phyloP scores from a whole-genome alignment of 2,797 vertebrate genomes.

The Hippoglossus hippoglossus region DNA sequence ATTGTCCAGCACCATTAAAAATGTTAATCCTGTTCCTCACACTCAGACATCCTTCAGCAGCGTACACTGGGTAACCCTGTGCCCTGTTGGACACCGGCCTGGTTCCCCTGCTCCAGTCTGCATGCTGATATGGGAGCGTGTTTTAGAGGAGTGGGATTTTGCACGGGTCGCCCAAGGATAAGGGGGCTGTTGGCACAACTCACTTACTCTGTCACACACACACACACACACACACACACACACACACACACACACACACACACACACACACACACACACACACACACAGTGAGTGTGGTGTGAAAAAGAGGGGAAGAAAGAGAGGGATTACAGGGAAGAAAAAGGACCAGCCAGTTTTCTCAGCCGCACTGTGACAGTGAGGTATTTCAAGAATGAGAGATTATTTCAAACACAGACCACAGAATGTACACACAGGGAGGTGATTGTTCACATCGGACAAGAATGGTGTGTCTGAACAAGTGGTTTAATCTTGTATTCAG shows the following conservation, averaged over 20 bases:
- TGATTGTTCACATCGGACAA: slow-evolving; percentile 57
- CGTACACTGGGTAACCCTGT: slow-evolving; percentile 52
- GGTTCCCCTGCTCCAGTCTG: slow-evolving; percentile 44
- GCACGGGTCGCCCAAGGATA: slow-evolving; percentile 59
- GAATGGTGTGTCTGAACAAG: slow-evolving; percentile 53
- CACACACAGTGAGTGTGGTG: slow-evolving; percentile 45
- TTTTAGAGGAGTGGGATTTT: slow-evolving; percentile 53
- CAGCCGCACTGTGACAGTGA: slow-evolving; percentile 69
- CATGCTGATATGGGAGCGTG: slow-evolving; percentile 49
- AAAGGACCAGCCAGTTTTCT: slow-evolving; percentile 67
- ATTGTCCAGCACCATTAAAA: rapidly evolving
- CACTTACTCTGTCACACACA: slow-evolving; percentile 18
- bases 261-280: slow-evolving; percentile 21
- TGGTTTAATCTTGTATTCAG: slow-evolving; percentile 49
- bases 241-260: slow-evolving; percentile 21
- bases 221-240: slow-evolving; percentile 22
- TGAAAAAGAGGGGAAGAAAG: slow-evolving; percentile 68
- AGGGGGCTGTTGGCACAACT: slow-evolving; percentile 60
- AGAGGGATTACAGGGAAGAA: slow-evolving; percentile 76
- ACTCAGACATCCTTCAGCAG: neutral
- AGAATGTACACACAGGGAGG: slow-evolving; percentile 52
- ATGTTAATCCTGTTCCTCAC: slow-evolving; percentile 14
- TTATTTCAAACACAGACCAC: slow-evolving; percentile 53
- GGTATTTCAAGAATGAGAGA: slow-evolving; percentile 78
- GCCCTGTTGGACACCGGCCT: slow-evolving; percentile 45